phyloP scores from a whole-genome alignment of 2,888 invertebrate species.

The Metalampra italica region DNA sequence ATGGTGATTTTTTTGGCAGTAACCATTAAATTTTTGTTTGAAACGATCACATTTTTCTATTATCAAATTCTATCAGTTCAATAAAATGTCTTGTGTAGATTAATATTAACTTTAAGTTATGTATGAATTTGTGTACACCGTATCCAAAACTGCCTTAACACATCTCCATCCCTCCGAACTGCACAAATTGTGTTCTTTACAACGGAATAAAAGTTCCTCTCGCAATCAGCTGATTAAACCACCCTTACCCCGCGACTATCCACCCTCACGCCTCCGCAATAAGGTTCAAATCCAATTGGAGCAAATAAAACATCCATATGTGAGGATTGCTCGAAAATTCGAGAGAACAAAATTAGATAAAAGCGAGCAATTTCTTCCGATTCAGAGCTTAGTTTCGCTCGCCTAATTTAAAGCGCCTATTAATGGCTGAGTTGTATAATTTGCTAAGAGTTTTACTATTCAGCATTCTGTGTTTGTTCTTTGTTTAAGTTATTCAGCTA shows the following conservation, averaged over 20 bases:
- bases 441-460: background rate
- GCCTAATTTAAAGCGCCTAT: background rate
- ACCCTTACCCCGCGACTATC: conserved; percentile 9
- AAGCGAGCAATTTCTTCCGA: conserved; percentile 23
- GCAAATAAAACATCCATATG: conserved; percentile 1
- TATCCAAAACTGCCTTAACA: background rate
- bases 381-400: conserved; percentile 1
- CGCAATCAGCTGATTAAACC: conserved; percentile 47
- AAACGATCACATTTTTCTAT: too few relatives aligned
- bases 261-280: background rate
- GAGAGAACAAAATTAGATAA: conserved; percentile 40
- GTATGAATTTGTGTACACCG: too few relatives aligned
- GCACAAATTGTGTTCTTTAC: conserved; percentile 55
- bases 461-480: background rate
- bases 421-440: background rate
- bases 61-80: too few relatives aligned
- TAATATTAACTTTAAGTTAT: too few relatives aligned
- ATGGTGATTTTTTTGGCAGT: too few relatives aligned
- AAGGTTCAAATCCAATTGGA: background rate
- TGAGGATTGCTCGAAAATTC: conserved; percentile 18
- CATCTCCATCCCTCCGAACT: conserved; percentile 15
- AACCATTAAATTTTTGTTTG: too few relatives aligned
- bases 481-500: too few relatives aligned
- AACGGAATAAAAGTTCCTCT: conserved; percentile 50
- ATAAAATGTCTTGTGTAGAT: too few relatives aligned